phyloP scores from a whole-genome alignment of 2,888 invertebrate species.

The Taphrorychus bicolor region DNA sequence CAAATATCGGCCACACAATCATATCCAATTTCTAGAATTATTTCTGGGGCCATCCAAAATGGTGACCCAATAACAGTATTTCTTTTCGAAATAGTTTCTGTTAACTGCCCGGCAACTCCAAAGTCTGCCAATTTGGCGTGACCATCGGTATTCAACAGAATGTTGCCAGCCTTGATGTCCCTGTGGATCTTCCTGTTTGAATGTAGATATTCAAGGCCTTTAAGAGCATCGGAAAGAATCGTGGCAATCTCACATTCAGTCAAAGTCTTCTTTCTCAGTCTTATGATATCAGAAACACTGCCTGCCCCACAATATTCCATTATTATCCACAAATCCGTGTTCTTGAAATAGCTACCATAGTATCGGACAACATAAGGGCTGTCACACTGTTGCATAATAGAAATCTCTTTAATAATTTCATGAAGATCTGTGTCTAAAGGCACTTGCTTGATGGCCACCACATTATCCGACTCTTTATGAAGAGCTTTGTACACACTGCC shows the following conservation, averaged over 20 bases:
- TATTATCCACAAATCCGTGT: slow-evolving; percentile 99
- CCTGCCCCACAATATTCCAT: slow-evolving; percentile 99
- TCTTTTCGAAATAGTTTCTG: slow-evolving; percentile 66
- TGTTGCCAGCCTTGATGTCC: slow-evolving; percentile 86
- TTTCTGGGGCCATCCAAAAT: slow-evolving; percentile 99
- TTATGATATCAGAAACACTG: slow-evolving; percentile 98
- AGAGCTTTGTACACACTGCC: slow-evolving; percentile 98
- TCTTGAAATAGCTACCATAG: slow-evolving; percentile 99
- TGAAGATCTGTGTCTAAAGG: slow-evolving; percentile 99
- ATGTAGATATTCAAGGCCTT: slow-evolving; percentile 50
- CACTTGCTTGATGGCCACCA: slow-evolving; percentile 97
- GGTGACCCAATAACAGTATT: slow-evolving; percentile 73
- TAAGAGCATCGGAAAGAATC: slow-evolving; percentile 48
- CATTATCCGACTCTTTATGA: slow-evolving; percentile 96
- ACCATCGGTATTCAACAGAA: slow-evolving; percentile 95
- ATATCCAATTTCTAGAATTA: slow-evolving; percentile 99
- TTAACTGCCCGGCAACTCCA: slow-evolving; percentile 99
- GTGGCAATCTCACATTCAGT: slow-evolving; percentile 50
- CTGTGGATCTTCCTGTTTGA: slow-evolving; percentile 50
- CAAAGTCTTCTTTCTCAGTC: slow-evolving; percentile 83
- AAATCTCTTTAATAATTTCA: slow-evolving; percentile 99
- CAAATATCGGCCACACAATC: slow-evolving; percentile 99
- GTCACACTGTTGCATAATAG: slow-evolving; percentile 99
- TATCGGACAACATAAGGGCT: slow-evolving; percentile 99
- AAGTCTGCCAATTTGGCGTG: slow-evolving; percentile 99